Evolutionary conservation across 37 sponge, comb jelly and placozoan genomes (phyloP), one percentile per base, ranked within the genome.

Genomic region (Crambe crambe): DNA sequence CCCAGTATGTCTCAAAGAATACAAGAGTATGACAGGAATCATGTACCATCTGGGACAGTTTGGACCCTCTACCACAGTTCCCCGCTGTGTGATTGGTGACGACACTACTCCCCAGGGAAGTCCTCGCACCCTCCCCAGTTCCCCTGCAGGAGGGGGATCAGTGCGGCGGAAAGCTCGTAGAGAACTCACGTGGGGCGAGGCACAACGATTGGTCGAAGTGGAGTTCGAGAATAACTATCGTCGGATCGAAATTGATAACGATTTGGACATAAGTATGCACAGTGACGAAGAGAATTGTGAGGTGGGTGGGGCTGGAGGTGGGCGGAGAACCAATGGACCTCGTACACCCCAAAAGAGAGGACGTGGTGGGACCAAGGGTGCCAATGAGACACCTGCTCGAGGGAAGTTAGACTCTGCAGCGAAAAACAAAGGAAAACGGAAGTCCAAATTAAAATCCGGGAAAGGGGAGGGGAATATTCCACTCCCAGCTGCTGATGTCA

Each of bases 141-240:
- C 76, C 21, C 76, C 76, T 2, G 54, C 12, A 25, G 6, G 57
- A 62, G 22, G 58, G 40, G 57, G 40, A 30, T 51, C 47, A 10
- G 23, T 73, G 9, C n/a, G 61, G 47, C 37, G 86, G 42, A 84
- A 82, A 74, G 38, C 77, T 21, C 80, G 79, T 40, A 59, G 88
- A n/a, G 87, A 87, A 6, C 73, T 94, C 10, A 94, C 94, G 32
- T 94, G 92, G 77, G 91, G 83, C 10, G 94, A 94, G 65, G 75
- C 94, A 1, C 94, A 94, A 54, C 68, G 85, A 26, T 37, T 94
- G 42, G 94, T 94, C 30, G 89, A 94, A 66, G 84, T 87, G 36
- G 86, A 94, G 37, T 79, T 90, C 58, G 81, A 83, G 3, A 73
- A 51, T 58, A 60, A 71, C 37, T 88, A 85, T 73, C 65, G 72